Percentiles rank a stretch among this genome's conserved stretches.
Evolutionary conservation across 2,113 vertebrate genomes (phyloP).

Genomic region (Lepus timidus): DNA sequence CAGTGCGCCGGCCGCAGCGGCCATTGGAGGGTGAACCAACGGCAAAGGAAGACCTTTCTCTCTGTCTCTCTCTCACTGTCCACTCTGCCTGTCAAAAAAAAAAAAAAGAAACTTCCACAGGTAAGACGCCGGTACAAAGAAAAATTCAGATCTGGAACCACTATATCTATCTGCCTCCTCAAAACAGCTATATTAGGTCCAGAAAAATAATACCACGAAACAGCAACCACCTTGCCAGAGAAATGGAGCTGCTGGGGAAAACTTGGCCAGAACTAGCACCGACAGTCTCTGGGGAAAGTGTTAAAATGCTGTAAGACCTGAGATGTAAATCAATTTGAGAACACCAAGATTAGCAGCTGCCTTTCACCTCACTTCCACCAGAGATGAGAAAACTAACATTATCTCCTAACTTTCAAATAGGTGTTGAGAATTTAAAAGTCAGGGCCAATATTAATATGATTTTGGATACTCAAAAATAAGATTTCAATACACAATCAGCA

Average conservation of each 20-base stretch:
- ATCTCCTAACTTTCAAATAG: conserved; percentile 34
- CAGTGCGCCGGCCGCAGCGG: no score
- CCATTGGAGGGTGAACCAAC: no score
- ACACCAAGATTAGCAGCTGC: conserved; percentile 64
- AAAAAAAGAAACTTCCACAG: conserved; percentile 36
- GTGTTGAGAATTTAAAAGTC: conserved; percentile 64
- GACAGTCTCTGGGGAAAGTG: conserved; percentile 64
- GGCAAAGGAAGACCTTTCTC: no score
- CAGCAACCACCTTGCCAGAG: conserved; percentile 72
- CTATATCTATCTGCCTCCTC: conserved; percentile 41
- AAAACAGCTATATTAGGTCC: conserved; percentile 66
- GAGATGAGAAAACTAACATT: conserved; percentile 44
- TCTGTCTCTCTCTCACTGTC: no score
- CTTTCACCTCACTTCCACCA: conserved; percentile 67
- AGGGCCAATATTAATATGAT: conserved; percentile 60
- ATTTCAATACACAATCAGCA: conserved; percentile 65
- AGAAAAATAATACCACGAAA: conserved; percentile 72
- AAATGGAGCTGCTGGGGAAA: conserved; percentile 71
- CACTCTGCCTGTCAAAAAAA: no score
- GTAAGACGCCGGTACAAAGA: conserved; percentile 67
- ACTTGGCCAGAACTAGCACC: conserved; percentile 59
- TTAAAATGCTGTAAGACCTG: conserved; percentile 62
- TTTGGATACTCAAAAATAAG: conserved; percentile 49
- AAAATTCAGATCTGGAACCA: conserved; percentile 55
- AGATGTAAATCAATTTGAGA: conserved; percentile 64